A percentile compares a stretch with the other conserved stretches of the same genome.
phyloP scores from a whole-genome alignment of 1,140 invertebrate genomes.

The Heliothis virescens region DNA sequence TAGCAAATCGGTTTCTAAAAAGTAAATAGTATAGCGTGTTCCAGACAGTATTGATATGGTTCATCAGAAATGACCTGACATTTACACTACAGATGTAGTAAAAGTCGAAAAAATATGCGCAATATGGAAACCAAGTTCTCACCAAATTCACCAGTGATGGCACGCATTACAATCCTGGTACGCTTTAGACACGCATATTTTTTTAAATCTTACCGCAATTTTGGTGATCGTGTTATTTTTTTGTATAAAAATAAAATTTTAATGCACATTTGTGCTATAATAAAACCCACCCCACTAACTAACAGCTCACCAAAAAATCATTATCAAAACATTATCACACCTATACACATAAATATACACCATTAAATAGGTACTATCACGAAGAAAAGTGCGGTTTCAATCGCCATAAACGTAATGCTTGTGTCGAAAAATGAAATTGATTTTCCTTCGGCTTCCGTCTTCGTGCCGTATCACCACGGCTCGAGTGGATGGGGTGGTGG shows the following conservation, averaged over 20 bases:
- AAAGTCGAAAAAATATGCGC: too few species aligned
- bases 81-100: too few species aligned
- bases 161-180: too few species aligned
- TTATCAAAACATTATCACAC: constrained; percentile 35
- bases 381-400: constrained; percentile 64
- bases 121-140: too few species aligned
- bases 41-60: too few species aligned
- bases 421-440: constrained; percentile 86
- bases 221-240: background rate
- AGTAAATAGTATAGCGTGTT: too few species aligned
- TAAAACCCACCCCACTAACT: constrained; percentile 8
- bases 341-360: constrained; percentile 48
- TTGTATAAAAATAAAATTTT: constrained; percentile 1
- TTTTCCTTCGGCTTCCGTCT: constrained; percentile 79
- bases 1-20: too few species aligned
- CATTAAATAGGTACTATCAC: constrained; percentile 39
- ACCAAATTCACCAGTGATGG: too few species aligned
- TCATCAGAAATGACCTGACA: too few species aligned
- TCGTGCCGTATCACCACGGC: constrained; percentile 82
- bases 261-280: background rate
- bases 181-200: too few species aligned
- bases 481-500: constrained; percentile 80
- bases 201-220: background rate
- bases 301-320: constrained; percentile 11
- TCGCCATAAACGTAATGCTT: constrained; percentile 80